These are phyloP conservation scores for Polyodon spathula DNA, from an alignment of 2,113 vertebrate genomes.

Conservation along the genomic window DNA sequence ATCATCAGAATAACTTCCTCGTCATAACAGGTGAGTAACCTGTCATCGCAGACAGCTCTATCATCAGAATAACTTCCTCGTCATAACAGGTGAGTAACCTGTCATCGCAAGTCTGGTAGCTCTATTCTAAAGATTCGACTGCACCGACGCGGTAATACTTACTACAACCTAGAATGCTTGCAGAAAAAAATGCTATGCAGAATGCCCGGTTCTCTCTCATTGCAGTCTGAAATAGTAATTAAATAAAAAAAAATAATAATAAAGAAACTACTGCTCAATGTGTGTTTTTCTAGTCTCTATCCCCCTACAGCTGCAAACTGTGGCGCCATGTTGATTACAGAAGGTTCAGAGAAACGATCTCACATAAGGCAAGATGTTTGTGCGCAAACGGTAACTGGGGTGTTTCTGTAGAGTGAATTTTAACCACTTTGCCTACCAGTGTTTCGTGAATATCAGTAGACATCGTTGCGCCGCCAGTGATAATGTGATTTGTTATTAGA, in stretches of 20 bases:
- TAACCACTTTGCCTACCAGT: constrained; percentile 10
- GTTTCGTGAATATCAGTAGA: constrained; percentile 11
- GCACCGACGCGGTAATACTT: neutral
- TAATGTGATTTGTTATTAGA: constrained; percentile 1
- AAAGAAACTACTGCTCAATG: neutral
- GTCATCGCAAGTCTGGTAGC: constrained; percentile 8
- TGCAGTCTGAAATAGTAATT: neutral
- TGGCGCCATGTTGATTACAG: constrained; percentile 49
- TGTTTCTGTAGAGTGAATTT: constrained; percentile 1
- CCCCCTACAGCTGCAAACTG: constrained; percentile 22
- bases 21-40: constrained; percentile 35
- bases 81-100: constrained; percentile 33
- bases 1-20: neutral
- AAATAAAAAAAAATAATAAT: constrained; percentile 9
- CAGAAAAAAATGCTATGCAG: neutral
- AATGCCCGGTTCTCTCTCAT: neutral
- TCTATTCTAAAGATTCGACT: neutral
- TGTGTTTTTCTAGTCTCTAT: neutral
- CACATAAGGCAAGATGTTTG: constrained; percentile 28
- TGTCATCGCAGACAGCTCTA: too few relatives aligned
- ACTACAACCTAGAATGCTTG: too few relatives aligned
- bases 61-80: too few relatives aligned
- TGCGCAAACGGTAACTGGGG: constrained; percentile 18
- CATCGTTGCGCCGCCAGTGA: neutral
- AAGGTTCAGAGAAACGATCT: constrained; percentile 40